Evolutionary conservation across 2,113 vertebrate genomes (phyloP).

Genomic region (Melanocharis versteri): DNA sequence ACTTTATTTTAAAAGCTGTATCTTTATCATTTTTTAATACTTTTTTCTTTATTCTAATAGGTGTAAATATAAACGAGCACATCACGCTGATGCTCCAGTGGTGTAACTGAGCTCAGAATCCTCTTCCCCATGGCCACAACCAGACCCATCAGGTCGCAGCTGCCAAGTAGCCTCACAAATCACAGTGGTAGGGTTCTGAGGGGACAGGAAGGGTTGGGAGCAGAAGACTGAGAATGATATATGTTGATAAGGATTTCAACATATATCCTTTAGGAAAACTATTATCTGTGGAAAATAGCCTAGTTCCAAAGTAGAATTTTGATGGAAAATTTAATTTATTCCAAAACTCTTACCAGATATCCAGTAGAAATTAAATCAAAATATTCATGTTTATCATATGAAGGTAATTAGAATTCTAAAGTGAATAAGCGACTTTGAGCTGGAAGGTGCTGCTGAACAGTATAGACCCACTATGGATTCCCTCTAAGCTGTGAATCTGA

Average conservation of each 20-base stretch:
- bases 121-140: not conserved
- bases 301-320: not conserved
- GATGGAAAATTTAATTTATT: not conserved
- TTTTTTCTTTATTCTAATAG: not conserved
- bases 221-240: not conserved
- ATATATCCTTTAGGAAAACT: not conserved
- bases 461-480: not conserved
- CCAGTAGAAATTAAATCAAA: not conserved
- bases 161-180: not conserved
- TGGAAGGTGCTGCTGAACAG: not conserved
- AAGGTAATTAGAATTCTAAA: not conserved
- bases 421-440: not conserved
- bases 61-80: not conserved
- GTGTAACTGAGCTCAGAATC: not conserved
- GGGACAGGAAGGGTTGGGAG: not conserved
- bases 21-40: not conserved
- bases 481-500: not conserved
- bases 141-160: not conserved
- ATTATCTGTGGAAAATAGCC: not conserved
- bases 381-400: not conserved
- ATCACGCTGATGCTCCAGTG: rapidly evolving
- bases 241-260: not conserved
- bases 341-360: not conserved
- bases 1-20: not conserved
- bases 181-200: not conserved